Base-by-base conservation (phyloP, 2,888 invertebrate species). In the Eupithecia subfuscata region DNA sequence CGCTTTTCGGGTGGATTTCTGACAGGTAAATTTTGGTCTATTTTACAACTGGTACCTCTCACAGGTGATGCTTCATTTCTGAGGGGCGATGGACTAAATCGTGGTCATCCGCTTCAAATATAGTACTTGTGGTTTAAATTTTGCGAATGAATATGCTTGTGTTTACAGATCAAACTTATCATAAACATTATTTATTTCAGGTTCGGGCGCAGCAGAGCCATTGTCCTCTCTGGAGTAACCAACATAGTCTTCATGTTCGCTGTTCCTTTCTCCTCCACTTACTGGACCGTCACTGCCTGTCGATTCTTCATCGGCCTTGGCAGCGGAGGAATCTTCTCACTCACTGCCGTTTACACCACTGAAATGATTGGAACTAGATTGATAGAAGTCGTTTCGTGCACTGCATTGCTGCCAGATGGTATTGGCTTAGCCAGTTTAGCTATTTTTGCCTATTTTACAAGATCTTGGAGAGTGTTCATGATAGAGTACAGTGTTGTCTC, bases 281-380 rank as follows among this genome's bases (percentile, higher is more conserved):
- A 85, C 75, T 90, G 89, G 89, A 83, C 82, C 0, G 96, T 97
- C 80, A 93, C 96, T 60, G 68, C 95, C 0, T 90, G 97, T 71
- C 83, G 97, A 79, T 96, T 97, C 83, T 86, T 97, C 18, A 95
- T 96, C 12, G 97, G 97, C 0, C 86, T 97, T 63, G 96, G 97
- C 2, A 96, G 97, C 8, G 97, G 97, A 64, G 98, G 97, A 12
- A 96, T 96, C 0, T 96, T 97, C 95, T 96, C 97, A 18, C 80
- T 88, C 6, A 85, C 87, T 18, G 74, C 88, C 43, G 89, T 92
- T 0, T 89, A 96, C 14, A 90, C 95, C 2, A 95, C 96, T 91
- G 96, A 96, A 86, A 87, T 96, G 12, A 92, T 96, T 60, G 96
- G 96, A 1, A 89, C 90, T 0, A 87, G 89, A 65, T 86, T 92